Evolutionary conservation across 2,888 invertebrate species (phyloP), one percentile per base, ranked within the genome.

Genomic region (Dryococelus australis): DNA sequence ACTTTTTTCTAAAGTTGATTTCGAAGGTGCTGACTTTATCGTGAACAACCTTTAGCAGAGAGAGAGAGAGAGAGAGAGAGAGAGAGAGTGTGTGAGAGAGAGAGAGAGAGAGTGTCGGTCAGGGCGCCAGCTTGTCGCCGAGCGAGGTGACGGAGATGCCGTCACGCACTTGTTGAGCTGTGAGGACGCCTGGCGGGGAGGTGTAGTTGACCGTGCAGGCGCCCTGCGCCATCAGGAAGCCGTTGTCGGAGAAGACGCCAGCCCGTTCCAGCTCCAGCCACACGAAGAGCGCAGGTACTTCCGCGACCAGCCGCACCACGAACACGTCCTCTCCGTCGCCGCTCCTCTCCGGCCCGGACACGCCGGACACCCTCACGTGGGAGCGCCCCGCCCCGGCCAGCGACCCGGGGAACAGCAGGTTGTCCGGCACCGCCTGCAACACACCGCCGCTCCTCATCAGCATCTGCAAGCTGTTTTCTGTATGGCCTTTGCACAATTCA

Each of bases 181-280:
- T 35, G 13, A 28, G 8, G 1, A 0, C n/a, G 8, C 65, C 65
- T 0, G 65, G n/a, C 8, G 65, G 6, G 20, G 83, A 13, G 43
- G 83, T 35, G 28, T 43, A 83, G 83, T 27, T 83, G 83, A 83
- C 28, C 28, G 20, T 27, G 26, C 20, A n/a, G 8, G 8, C 24
- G 16, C 65, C 8, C 65, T n/a, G 24, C n/a, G 80, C 86, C 87
- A 88, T 86, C 13, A 85, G 86, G 89, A 97, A 95, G 0, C 97
- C 97, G 92, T 98, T 97, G 90, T 96, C 95, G 0, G 95, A 95
- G 91, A 97, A 97, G 87, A 92, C 92, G 0, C 97, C 97, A 91
- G 91, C 80, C 93, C 91, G 92, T 0, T 94, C 91, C 0, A 94
- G 91, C 89, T 96, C 95, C 35, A 96, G 91, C 96, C 96, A 96